Base-by-base conservation (phyloP, 2,888 invertebrate genomes). In the Metallyticus violacea region DNA sequence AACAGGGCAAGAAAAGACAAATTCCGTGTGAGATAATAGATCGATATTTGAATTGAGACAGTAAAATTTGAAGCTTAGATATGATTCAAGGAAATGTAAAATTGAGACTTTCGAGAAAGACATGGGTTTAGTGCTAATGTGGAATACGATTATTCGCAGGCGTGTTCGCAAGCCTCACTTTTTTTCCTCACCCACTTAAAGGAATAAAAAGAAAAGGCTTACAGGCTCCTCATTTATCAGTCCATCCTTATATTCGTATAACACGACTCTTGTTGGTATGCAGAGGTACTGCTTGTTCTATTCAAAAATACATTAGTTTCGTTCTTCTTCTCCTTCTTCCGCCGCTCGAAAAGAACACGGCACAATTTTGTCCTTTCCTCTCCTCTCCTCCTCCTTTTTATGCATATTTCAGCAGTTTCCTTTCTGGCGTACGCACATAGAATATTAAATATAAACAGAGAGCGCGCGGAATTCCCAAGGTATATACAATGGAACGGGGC, bases 401-500 rank as follows among this genome's bases (percentile, higher is more conserved):
- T 81, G 40, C 76, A 76, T 76, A 82, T 76, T 82, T 82, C 76
- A 76, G 22, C 40, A 62, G 40, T 82, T 76, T 76, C 25, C 62
- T 76, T 26, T 26, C 9, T 26, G n/a, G 9, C 25, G 62, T 26
- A 82, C 82, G 76, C 15, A 26, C 76, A 26, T 76, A 76, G 82
- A 82, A 82, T 82, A 82, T 82, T 82, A 82, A 82, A 76, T 82
- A 76, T 76, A 76, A 82, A 76, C 76, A 15, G 3, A 62, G 76
- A 62, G 30, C 40, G 40, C 40, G 22, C 15, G 40, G 40, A 62
- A 62, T 62, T 62, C 40, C 40, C 40, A 62, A 62, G 40, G 40
- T 62, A 62, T 62, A 62, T 62, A 62, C 40, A 62, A 62, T 62
- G 40, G 40, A 62, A 62, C 40, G 40, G 40, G 22, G 40, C 40